Base-by-base conservation (phyloP, 2,797 vertebrate species). In the Crocidura indochinensis region DNA sequence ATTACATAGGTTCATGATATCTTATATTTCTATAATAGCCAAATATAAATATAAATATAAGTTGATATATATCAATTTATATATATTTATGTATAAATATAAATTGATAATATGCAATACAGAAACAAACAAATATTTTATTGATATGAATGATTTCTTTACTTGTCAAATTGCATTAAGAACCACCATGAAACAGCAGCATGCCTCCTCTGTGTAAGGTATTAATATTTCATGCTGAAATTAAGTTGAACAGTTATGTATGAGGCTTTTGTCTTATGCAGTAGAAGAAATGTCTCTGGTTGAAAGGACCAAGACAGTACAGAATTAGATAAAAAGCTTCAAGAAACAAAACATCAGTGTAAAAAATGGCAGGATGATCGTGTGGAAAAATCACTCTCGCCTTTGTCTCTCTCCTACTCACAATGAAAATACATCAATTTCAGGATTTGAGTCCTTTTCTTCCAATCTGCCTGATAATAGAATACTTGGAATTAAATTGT, bases 211-310 rank as follows among this genome's bases (percentile, higher is more conserved):
- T 92, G 64, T 96, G 88, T 83, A 92, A 1, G 38, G 29, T 79
- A 94, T 97, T 97, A 95, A 92, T 97, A 97, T 98, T 97, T 95
- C 90, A 97, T 97, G 95, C 92, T 90, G 94, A 96, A 98, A 97
- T 96, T 75, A 95, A 96, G 76, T 91, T 94, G 91, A 97, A 97
- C 74, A 84, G 84, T 97, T 90, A 94, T 95, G 46, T 93, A 88
- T 91, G 64, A 95, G 76, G 91, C 91, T 81, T 95, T 95, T 96
- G 71, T 96, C 65, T 96, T 94, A 67, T 22, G 29, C 38, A 94
- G 46, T 82, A 92, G 56, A 62, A 62, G 87, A 92, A 94, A 93
- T 85, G 31, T 91, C 84, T 92, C 2, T 92, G 73, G 60, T 77
- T 93, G 17, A 15, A 96, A 95, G 27, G 86, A 89, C 74, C 93